Conservation (phyloP, 2,888 invertebrate genomes). For the Melieria picta region DNA sequence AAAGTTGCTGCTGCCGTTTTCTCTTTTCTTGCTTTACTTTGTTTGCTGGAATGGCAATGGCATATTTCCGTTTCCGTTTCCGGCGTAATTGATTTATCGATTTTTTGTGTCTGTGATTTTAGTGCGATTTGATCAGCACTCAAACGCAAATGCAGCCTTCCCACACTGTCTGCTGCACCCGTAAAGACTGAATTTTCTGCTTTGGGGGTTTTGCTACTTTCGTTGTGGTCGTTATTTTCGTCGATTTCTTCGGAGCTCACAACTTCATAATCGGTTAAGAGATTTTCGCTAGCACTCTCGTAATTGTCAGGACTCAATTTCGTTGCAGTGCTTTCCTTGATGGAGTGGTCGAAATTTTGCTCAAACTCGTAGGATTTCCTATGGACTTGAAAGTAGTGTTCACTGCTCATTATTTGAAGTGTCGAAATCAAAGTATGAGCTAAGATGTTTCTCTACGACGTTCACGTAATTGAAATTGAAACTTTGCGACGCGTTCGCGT, state of each 20-base stretch:
- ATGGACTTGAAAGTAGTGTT: constrained; percentile 41
- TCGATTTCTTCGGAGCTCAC: constrained; percentile 42
- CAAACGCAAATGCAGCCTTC: constrained; percentile 47
- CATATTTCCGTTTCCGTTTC: constrained; percentile 39
- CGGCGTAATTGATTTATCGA: constrained; percentile 45
- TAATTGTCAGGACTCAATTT: constrained; percentile 39
- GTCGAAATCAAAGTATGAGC: too few species aligned
- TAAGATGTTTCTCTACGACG: not conserved
- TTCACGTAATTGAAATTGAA: not conserved
- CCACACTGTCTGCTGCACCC: constrained; percentile 16
- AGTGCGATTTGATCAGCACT: constrained; percentile 53
- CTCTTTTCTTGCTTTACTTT: constrained; percentile 12
- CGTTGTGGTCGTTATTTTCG: constrained; percentile 5
- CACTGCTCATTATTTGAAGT: constrained; percentile 39
- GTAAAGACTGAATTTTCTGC: not conserved
- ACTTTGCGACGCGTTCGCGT: constrained; percentile 33
- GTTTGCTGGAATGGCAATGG: constrained; percentile 16
- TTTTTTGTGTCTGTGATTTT: constrained; percentile 41
- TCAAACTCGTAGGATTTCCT: constrained; percentile 41
- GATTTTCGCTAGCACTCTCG: constrained; percentile 41
- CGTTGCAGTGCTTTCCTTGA: constrained; percentile 26
- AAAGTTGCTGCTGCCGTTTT: constrained; percentile 19
- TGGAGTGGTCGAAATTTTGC: constrained; percentile 27
- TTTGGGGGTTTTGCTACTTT: not conserved
- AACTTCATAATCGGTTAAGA: constrained; percentile 48